These are phyloP conservation scores for Alosa sapidissima DNA, from an alignment of 2,797 vertebrate genomes.

Conservation along the genomic window DNA sequence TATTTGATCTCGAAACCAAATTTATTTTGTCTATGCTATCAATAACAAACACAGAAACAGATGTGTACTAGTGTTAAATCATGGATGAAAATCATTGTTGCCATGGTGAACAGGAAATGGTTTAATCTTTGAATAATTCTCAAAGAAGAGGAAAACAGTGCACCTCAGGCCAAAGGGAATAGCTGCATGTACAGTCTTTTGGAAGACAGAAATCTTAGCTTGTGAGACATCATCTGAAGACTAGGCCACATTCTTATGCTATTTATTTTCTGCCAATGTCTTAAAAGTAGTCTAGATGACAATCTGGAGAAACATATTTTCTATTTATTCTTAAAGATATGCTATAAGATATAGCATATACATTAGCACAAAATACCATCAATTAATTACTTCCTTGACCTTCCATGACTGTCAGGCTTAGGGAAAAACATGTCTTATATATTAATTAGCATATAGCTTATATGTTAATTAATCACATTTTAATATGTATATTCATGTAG, in stretches of 20 bases:
- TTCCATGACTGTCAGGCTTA: not conserved
- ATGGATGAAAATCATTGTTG: not conserved
- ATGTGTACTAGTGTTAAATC: not conserved
- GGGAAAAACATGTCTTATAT: not conserved
- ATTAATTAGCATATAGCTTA: not conserved
- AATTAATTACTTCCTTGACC: not conserved
- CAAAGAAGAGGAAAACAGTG: not conserved
- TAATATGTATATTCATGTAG: not conserved
- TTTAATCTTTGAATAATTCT: conserved; percentile 13
- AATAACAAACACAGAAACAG: not conserved
- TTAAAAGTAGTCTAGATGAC: not conserved
- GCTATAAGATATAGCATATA: not conserved
- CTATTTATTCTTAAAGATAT: not conserved
- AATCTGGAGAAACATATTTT: not conserved
- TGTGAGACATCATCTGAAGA: not conserved
- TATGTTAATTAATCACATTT: not conserved
- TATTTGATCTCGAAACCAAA: not conserved
- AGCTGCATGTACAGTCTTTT: not conserved
- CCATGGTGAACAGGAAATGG: not conserved
- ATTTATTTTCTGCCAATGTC: not conserved
- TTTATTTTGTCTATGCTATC: not conserved
- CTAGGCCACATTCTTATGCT: not conserved
- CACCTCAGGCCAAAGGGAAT: not conserved
- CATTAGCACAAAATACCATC: not conserved
- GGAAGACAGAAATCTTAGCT: not conserved